Base-by-base conservation (phyloP, 2,888 invertebrate species). In the Lottia gigantea region DNA sequence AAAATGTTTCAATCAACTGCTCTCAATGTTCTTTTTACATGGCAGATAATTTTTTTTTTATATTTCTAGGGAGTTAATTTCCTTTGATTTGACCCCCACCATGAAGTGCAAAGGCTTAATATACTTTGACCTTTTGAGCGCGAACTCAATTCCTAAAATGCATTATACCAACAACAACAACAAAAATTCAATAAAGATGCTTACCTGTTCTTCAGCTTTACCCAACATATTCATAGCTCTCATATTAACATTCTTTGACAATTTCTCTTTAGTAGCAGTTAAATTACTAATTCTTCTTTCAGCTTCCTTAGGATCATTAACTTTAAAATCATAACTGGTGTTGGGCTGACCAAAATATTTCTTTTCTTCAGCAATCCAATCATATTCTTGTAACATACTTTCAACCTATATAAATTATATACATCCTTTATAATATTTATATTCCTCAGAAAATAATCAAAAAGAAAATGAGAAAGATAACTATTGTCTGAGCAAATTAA, bases 191-290 rank as follows among this genome's bases (percentile, higher is more conserved):
- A 40, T 11, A 6, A 40, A 40, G 2, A 31, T 25, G 40, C 82
- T 81, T 81, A 92, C 93, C 91, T 93, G 93, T 84, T 95, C 95
- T 89, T 96, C 96, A 86, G 95, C 95, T 82, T 94, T 93, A 68
- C 93, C 93, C 69, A 96, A 91, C 89, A 95, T 92, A 86, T 93
- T 93, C 91, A 97, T 95, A 0, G 96, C 96, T 80, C 95, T 91
- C 70, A 94, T 92, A 88, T 95, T 95, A 12, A 95, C 92, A 71
- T 80, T 85, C 75, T 87, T 88, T 6, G 87, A 83, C 71, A 88
- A 76, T 76, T 85, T 88, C 26, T 85, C 86, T 64, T 86, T 86
- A 31, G 91, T 90, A 79, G 92, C 93, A 91, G 72, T 92, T 90
- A 82, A 91, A 92, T 76, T 89, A 85, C 16, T 93, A 92, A 86